Evolutionary conservation across 2,888 invertebrate species (phyloP).

Genomic region (Boloria selene): DNA sequence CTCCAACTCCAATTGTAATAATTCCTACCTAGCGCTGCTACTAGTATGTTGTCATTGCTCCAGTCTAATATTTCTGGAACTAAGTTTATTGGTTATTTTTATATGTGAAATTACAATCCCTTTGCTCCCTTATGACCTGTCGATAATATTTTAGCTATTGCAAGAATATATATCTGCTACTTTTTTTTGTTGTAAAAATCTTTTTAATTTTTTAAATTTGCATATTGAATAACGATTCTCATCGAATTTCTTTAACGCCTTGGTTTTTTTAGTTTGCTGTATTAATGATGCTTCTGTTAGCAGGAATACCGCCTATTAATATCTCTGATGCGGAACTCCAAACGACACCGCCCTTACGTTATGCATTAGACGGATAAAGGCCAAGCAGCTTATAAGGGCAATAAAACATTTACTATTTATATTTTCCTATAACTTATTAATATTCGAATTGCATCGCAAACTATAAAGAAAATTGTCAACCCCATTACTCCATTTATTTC

Average conservation of each 20-base stretch:
- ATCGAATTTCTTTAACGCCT: too few relatives aligned
- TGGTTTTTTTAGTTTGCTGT: too few relatives aligned
- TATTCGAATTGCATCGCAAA: not conserved
- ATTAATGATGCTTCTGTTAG: not conserved
- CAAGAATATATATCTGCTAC: too few relatives aligned
- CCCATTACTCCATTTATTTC: conserved; percentile 2
- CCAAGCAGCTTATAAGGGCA: too few relatives aligned
- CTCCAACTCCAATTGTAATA: conserved; percentile 76
- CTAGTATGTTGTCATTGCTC: conserved; percentile 66
- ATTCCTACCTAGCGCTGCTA: conserved; percentile 66
- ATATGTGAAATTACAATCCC: too few relatives aligned
- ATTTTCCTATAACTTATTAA: not conserved
- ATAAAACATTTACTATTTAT: not conserved
- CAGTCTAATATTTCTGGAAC: conserved; percentile 76
- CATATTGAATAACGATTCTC: too few relatives aligned
- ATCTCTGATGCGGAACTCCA: not conserved
- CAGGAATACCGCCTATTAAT: not conserved
- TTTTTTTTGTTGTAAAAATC: too few relatives aligned
- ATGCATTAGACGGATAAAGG: too few relatives aligned
- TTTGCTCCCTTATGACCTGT: too few relatives aligned
- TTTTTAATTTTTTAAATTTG: too few relatives aligned
- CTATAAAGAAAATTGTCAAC: conserved; percentile 11
- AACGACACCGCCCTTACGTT: too few relatives aligned
- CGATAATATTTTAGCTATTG: too few relatives aligned
- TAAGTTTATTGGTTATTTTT: conserved; percentile 35